A percentile compares a stretch with the other conserved stretches of the same genome.
phyloP scores from a whole-genome alignment of 2,113 vertebrate species.

The Buteo buteo region DNA sequence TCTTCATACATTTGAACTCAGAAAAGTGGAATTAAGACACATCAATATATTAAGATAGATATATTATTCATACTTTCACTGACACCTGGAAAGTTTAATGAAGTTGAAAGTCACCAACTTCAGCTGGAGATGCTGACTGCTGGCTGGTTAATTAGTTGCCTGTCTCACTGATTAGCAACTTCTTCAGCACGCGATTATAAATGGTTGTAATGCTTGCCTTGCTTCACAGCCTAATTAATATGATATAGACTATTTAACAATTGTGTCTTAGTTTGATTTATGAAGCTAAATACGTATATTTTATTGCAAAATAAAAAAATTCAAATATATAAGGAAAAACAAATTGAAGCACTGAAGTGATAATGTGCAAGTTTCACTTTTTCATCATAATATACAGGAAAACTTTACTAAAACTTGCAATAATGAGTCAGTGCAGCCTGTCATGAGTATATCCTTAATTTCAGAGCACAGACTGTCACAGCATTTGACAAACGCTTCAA shows the following conservation, averaged over 20 bases:
- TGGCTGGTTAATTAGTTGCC: conserved; percentile 70
- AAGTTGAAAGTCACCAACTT: conserved; percentile 69
- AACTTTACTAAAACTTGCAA: not conserved
- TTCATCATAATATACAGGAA: not conserved
- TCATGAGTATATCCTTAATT: not conserved
- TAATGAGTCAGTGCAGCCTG: not conserved
- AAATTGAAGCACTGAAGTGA: not conserved
- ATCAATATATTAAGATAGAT: not conserved
- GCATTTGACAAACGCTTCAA: conserved; percentile 40
- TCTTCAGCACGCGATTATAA: conserved; percentile 42
- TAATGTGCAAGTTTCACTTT: not conserved
- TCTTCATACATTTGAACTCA: not conserved
- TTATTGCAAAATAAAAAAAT: conserved; percentile 22
- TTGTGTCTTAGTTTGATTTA: conserved; percentile 29
- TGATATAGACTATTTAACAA: conserved; percentile 57
- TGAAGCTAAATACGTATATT: not conserved
- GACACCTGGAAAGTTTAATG: conserved; percentile 69
- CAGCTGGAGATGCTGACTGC: conserved; percentile 59
- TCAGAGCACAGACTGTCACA: conserved; percentile 1
- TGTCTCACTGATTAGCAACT: conserved; percentile 71
- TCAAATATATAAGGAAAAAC: not conserved
- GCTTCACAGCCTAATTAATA: conserved; percentile 65
- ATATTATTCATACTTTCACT: conserved; percentile 23
- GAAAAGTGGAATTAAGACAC: conserved; percentile 37
- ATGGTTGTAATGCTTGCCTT: conserved; percentile 34